Conservation (phyloP, 53 echinoderm and acorn worm species). For the Echinometra lucunter region DNA sequence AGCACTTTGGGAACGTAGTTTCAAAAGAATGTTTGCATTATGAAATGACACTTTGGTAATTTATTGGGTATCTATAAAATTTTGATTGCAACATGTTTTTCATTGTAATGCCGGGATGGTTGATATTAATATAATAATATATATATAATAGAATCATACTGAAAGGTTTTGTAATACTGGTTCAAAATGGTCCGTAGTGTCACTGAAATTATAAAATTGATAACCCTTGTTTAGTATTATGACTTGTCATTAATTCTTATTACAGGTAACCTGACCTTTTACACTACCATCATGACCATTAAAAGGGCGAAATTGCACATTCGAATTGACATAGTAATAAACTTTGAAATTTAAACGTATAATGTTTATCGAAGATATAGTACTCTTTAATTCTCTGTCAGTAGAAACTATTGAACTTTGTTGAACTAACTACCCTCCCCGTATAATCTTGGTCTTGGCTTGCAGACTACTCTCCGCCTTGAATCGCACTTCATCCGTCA, state of each 20-base stretch:
- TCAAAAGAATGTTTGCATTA: slow-evolving; percentile 52
- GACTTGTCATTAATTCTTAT: background rate
- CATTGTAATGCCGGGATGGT: background rate
- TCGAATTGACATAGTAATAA: background rate
- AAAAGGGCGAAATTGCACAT: background rate
- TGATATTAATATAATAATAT: background rate
- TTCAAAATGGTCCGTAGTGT: background rate
- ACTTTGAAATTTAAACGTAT: background rate
- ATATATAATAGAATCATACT: background rate
- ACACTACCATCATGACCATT: background rate
- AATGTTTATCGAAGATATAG: background rate
- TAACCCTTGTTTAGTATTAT: background rate
- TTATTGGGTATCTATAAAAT: slow-evolving; percentile 37
- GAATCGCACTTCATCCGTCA: background rate
- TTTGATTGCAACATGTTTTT: slow-evolving; percentile 9
- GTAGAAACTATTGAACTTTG: background rate
- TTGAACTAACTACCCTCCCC: background rate
- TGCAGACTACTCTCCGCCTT: too few relatives aligned
- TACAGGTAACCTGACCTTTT: background rate
- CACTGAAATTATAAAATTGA: background rate
- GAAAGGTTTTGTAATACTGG: background rate
- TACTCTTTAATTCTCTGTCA: background rate
- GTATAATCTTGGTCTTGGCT: too few relatives aligned
- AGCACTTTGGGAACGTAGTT: background rate
- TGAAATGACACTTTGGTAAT: slow-evolving; percentile 43